Base-by-base conservation (phyloP, 2,113 vertebrate genomes). In the Henicopernis longicauda region DNA sequence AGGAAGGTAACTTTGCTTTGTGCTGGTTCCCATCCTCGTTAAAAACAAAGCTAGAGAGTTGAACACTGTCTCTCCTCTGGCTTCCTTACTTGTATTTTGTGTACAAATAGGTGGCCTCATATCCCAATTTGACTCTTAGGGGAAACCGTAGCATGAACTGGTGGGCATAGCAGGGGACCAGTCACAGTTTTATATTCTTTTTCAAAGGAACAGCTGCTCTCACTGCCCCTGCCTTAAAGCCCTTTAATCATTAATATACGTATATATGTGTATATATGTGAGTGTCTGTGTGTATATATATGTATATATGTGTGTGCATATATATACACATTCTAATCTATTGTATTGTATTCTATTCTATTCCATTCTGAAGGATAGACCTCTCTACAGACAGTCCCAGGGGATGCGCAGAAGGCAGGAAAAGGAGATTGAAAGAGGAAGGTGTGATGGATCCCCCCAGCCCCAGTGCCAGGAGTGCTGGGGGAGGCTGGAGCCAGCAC, bases 41-140 rank as follows among this genome's bases (percentile, higher is more conserved):
- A 42, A 87, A 62, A 86, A 44, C 9, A 40, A 50, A 65, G 9
- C 12, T 54, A 10, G 31, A 13, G 17, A 40, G 11, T 13, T 71
- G 32, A 86, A 11, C 10, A 32, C 13, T 76, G 23, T 11, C 40
- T 61, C 29, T 25, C 42, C 7, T 61, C 34, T 50, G 23, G 10
- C 9, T 77, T 49, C 15, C 32, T 69, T 59, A 49, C 7, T 26
- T 65, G 4, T 29, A 45, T 49, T 80, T 67, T 76, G 9, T 55
- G 29, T 49, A 49, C 3, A 11, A 66, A 10, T 31, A 63, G 5
- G 9, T 45, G 19, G 10, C 19, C 15, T 89, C 22, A 10, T 44
- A 50, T 29, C 13, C 66, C 44, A 42, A 0, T 77, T 67, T 66
- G 19, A 49, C 7, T 47, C 40, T 34, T 34, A 32, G 0, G 1